Percentiles rank a stretch among this genome's conserved stretches.
Conservation (phyloP, 2,113 vertebrate species). For the Corythaixoides concolor region DNA sequence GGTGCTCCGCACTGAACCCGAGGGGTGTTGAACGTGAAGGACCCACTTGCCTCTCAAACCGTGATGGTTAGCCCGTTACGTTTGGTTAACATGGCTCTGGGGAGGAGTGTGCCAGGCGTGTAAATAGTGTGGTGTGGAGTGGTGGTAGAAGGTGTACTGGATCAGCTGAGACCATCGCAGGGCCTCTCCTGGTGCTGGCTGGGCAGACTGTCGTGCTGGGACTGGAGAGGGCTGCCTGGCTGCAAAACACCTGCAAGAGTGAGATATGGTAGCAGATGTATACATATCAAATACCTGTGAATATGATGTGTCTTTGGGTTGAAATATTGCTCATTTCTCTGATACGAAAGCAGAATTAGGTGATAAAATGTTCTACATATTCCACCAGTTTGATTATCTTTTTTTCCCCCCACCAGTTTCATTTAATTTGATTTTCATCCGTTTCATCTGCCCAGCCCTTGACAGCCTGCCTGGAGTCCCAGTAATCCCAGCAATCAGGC, state of each 20-base stretch:
- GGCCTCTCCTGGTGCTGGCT: not conserved
- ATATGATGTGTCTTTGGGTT: not conserved
- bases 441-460: not conserved
- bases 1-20: too few species aligned
- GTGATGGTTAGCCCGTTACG: rapidly evolving
- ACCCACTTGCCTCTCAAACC: not conserved
- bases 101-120: rapidly evolving
- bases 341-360: not conserved
- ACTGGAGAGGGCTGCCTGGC: not conserved
- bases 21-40: not conserved
- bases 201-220: rapidly evolving
- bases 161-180: not conserved
- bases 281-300: not conserved
- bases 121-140: too few species aligned
- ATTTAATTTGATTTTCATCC: not conserved
- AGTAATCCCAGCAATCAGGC: not conserved
- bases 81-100: not conserved
- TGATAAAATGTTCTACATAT: not conserved
- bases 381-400: not conserved
- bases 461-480: not conserved
- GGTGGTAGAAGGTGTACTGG: not conserved
- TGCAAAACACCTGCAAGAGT: not conserved
- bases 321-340: not conserved
- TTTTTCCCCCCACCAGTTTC: not conserved
- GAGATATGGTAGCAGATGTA: not conserved